These are phyloP conservation scores for Dendrolimus pini DNA, from an alignment of 2,888 invertebrate species.

Conservation along the genomic window DNA sequence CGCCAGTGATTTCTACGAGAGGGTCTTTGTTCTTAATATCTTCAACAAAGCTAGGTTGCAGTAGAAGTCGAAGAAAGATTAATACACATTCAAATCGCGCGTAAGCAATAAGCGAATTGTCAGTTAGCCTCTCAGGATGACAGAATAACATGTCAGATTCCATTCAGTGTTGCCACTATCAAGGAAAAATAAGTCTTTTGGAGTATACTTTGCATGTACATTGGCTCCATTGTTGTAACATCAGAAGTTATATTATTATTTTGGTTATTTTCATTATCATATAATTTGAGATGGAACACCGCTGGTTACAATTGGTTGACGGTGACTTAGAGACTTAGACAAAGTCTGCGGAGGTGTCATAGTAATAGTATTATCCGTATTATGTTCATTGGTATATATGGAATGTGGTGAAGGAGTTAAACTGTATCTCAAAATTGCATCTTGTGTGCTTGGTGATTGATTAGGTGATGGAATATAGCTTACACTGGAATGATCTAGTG, in stretches of 20 bases:
- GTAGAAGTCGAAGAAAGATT: too few relatives aligned
- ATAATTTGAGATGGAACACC: conserved; percentile 1
- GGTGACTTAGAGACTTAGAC: conserved; percentile 2
- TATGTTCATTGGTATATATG: conserved; percentile 1
- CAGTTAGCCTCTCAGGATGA: too few relatives aligned
- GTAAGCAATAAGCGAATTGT: too few relatives aligned
- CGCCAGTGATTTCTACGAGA: too few relatives aligned
- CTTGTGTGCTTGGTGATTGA: conserved; percentile 2
- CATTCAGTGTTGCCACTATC: too few relatives aligned
- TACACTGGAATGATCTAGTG: conserved; percentile 1
- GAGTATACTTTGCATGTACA: too few relatives aligned
- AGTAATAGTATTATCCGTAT: conserved; percentile 1
- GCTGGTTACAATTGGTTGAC: conserved; percentile 1
- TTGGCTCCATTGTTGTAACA: conserved; percentile 1
- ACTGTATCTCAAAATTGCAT: conserved; percentile 1
- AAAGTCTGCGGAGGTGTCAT: conserved; percentile 1
- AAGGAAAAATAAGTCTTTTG: too few relatives aligned
- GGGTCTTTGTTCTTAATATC: too few relatives aligned
- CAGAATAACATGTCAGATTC: too few relatives aligned
- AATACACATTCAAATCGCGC: too few relatives aligned
- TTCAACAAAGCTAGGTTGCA: too few relatives aligned
- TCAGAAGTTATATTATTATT: conserved; percentile 3
- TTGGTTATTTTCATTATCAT: conserved; percentile 1
- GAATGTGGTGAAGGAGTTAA: conserved; percentile 3
- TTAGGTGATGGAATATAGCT: conserved; percentile 4